A percentile compares a stretch with the other conserved stretches of the same genome.
Conservation (phyloP, 1,140 invertebrate genomes). For the Leguminivora glycinivorella region DNA sequence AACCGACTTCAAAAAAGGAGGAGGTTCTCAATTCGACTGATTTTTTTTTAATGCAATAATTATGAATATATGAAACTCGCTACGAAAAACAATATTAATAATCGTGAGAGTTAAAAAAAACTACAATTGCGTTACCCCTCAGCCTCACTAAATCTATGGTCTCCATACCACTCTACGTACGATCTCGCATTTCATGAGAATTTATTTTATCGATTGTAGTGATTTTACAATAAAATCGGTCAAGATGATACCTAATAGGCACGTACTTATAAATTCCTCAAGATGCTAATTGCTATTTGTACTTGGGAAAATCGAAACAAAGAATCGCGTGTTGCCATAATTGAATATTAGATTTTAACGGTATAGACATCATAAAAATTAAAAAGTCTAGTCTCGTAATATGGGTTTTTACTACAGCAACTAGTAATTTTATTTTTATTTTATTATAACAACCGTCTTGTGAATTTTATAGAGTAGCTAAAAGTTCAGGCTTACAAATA, state of each 20-base stretch:
- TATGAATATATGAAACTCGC: too few species aligned
- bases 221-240: not conserved
- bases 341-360: not conserved
- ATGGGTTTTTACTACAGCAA: not conserved
- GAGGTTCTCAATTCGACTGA: too few species aligned
- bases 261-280: not conserved
- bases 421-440: not conserved
- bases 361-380: not conserved
- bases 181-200: not conserved
- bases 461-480: too few species aligned
- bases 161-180: too few species aligned
- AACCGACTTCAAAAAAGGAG: too few species aligned
- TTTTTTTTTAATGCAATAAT: too few species aligned
- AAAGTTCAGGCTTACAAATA: too few species aligned
- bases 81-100: too few species aligned
- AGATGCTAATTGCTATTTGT: not conserved
- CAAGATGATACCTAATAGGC: not conserved
- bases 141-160: too few species aligned
- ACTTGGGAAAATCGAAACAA: constrained; percentile 2
- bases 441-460: not conserved
- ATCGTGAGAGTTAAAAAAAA: too few species aligned
- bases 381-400: not conserved
- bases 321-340: constrained; percentile 5
- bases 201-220: not conserved
- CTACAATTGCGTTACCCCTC: too few species aligned